Conservation (phyloP, 2,888 invertebrate genomes). For the Idaea aversata region DNA sequence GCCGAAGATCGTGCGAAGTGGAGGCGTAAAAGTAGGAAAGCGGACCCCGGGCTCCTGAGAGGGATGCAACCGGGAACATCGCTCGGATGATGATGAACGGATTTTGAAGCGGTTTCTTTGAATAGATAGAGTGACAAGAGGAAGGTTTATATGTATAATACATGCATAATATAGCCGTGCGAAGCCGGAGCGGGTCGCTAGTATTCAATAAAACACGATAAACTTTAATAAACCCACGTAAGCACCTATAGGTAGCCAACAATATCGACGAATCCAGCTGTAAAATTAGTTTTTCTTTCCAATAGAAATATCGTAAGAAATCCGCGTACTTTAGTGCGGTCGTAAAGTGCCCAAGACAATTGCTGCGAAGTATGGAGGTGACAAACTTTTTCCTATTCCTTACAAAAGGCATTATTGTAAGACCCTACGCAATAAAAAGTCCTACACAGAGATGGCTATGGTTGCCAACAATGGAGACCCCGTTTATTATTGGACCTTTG, state of each 20-base stretch:
- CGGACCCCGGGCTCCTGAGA: too few species aligned
- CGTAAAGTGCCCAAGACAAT: conserved; percentile 16
- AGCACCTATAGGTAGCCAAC: not conserved
- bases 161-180: too few species aligned
- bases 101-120: too few species aligned
- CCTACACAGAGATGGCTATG: conserved; percentile 19
- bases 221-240: conserved; percentile 2
- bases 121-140: too few species aligned
- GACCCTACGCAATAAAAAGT: conserved; percentile 17
- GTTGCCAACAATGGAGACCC: conserved; percentile 20
- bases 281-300: conserved; percentile 16
- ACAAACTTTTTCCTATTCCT: conserved; percentile 25
- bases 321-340: conserved; percentile 10
- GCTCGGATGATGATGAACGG: too few species aligned
- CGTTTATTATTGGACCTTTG: conserved; percentile 22
- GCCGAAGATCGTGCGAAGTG: too few species aligned
- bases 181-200: too few species aligned
- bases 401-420: conserved; percentile 26
- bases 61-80: too few species aligned
- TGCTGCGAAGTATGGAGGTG: conserved; percentile 19
- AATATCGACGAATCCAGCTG: conserved; percentile 6
- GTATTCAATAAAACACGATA: not conserved
- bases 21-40: too few species aligned
- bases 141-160: too few species aligned
- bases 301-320: conserved; percentile 9